phyloP scores from a whole-genome alignment of 1,140 invertebrate species.

The Brachionus manjavacas region DNA sequence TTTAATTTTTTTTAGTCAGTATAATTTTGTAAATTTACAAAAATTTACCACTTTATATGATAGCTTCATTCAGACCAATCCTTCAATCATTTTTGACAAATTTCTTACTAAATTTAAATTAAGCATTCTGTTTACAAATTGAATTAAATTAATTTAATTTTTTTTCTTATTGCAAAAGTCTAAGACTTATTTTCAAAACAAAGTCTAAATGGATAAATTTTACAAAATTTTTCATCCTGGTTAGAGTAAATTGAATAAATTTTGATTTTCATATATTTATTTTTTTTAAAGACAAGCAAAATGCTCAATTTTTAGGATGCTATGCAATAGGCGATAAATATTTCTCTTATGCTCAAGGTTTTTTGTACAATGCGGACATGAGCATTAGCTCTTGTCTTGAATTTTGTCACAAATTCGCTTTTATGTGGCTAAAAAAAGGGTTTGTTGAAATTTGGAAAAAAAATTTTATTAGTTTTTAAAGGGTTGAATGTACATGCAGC shows the following conservation, averaged over 20 bases:
- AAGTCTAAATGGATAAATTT: neutral
- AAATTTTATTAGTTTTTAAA: neutral
- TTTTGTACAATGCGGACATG: conserved; percentile 10
- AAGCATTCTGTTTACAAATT: neutral
- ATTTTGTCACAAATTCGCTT: neutral
- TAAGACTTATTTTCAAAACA: neutral
- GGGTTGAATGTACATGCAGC: conserved; percentile 9
- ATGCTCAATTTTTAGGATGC: neutral
- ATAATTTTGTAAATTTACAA: no score
- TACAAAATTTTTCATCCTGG: neutral
- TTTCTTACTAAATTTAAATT: no score
- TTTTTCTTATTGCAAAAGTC: neutral
- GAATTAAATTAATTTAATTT: neutral
- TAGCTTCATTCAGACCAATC: no score
- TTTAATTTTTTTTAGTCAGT: no score
- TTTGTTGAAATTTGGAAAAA: neutral
- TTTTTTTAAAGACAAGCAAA: neutral
- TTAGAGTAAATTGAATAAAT: neutral
- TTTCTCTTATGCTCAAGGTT: neutral
- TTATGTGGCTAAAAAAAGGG: conserved; percentile 18
- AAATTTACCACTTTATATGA: no score
- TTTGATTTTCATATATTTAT: neutral
- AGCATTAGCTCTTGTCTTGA: neutral
- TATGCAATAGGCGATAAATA: neutral
- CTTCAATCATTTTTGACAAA: no score